Conservation (phyloP, 2,888 invertebrate species). For the Drosophila pseudotalamancana region DNA sequence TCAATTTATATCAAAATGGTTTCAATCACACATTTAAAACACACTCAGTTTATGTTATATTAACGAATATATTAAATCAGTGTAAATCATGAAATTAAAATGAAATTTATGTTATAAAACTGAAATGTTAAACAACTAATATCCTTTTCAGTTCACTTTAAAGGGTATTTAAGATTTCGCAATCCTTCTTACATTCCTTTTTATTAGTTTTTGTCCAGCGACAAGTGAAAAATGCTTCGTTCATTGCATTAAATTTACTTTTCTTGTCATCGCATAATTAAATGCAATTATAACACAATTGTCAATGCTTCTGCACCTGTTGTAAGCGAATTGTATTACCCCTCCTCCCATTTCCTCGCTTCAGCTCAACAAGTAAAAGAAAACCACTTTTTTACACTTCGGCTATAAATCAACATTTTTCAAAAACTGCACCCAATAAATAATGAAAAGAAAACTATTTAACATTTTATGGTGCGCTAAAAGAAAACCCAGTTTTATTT, state of each 20-base stretch:
- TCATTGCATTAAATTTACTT: slow-evolving; percentile 53
- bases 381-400: slow-evolving; percentile 14
- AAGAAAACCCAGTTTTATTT: background rate
- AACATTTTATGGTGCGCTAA: slow-evolving; percentile 2
- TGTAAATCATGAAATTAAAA: too few species aligned
- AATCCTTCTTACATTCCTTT: background rate
- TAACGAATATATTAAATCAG: too few species aligned
- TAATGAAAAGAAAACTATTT: slow-evolving; percentile 10
- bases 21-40: too few species aligned
- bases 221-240: slow-evolving; percentile 27
- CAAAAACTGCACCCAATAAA: slow-evolving; percentile 5
- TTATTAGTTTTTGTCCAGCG: slow-evolving; percentile 8
- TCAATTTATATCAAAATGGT: too few species aligned
- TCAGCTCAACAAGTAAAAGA: slow-evolving; percentile 2
- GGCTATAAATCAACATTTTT: slow-evolving; percentile 7
- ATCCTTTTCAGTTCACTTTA: background rate
- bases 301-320: slow-evolving; percentile 41
- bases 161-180: background rate
- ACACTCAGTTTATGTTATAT: too few species aligned
- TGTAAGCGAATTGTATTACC: background rate
- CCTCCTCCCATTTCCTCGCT: background rate
- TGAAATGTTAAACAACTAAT: too few species aligned
- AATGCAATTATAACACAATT: slow-evolving; percentile 63
- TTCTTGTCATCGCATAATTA: slow-evolving; percentile 64
- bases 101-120: too few species aligned